phyloP scores from a whole-genome alignment of 1,140 invertebrate species.

The Dreissena rostriformis region DNA sequence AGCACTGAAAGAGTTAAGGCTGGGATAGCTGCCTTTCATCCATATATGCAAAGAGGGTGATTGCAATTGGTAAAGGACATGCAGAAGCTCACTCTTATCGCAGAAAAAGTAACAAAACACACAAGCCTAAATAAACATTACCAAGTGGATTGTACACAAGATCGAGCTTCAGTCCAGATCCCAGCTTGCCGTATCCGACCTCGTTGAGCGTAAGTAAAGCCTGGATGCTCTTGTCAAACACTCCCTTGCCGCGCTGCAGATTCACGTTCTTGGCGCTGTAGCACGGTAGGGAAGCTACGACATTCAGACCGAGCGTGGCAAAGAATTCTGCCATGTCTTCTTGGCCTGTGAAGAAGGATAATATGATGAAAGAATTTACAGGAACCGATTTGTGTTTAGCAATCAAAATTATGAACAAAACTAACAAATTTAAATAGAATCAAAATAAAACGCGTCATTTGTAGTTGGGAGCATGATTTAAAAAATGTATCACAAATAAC shows the following conservation, averaged over 20 bases:
- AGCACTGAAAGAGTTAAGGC: too few relatives aligned
- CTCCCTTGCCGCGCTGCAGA: constrained; percentile 65
- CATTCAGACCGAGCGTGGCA: constrained; percentile 59
- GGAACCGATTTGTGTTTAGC: too few relatives aligned
- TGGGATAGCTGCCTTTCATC: not conserved
- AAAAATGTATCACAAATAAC: too few relatives aligned
- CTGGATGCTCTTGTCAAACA: constrained; percentile 70
- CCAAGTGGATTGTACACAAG: constrained; percentile 70
- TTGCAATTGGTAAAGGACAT: not conserved
- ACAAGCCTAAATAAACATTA: too few relatives aligned
- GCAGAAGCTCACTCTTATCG: not conserved
- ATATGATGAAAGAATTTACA: too few relatives aligned
- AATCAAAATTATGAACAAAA: too few relatives aligned
- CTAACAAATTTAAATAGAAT: too few relatives aligned
- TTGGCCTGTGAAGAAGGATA: constrained; percentile 51
- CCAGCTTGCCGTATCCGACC: constrained; percentile 63
- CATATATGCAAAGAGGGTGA: not conserved
- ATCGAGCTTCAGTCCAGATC: constrained; percentile 58
- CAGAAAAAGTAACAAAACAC: not conserved
- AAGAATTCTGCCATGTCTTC: constrained; percentile 69
- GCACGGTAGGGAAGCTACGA: constrained; percentile 69
- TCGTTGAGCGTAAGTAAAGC: constrained; percentile 64
- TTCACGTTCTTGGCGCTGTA: constrained; percentile 71
- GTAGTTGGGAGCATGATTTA: too few relatives aligned
- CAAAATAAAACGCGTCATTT: too few relatives aligned